Evolutionary conservation across 1,140 invertebrate genomes (phyloP).

Genomic region (Saccostrea echinata): DNA sequence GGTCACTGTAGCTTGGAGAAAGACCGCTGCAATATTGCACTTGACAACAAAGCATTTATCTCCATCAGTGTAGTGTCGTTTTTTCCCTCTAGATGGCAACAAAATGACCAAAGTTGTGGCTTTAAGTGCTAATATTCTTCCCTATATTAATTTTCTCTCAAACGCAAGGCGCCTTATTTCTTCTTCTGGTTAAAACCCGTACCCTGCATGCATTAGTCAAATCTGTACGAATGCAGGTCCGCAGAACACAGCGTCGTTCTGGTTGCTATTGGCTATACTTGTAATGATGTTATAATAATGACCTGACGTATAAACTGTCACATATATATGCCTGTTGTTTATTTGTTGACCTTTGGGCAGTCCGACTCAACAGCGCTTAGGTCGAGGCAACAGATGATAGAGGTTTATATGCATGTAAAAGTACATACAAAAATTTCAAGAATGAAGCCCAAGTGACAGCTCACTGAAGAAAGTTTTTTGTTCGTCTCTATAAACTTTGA

Average conservation of each 20-base stretch:
- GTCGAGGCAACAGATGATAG: not conserved
- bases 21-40: not conserved
- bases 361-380: not conserved
- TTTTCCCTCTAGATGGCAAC: not conserved
- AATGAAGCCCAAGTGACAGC: no score
- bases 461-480: no score
- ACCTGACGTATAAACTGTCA: not conserved
- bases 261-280: constrained; percentile 2
- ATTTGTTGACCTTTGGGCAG: constrained; percentile 18
- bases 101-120: not conserved
- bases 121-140: not conserved
- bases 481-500: no score
- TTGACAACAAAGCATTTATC: not conserved
- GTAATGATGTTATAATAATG: not conserved
- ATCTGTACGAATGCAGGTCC: not conserved
- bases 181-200: not conserved
- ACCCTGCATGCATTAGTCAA: not conserved
- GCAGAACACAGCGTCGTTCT: not conserved
- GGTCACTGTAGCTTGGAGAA: not conserved
- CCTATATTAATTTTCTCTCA: constrained; percentile 24
- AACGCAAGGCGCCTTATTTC: not conserved
- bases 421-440: no score
- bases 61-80: not conserved
- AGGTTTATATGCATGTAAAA: no score
- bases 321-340: not conserved